Evolutionary conservation across 2,113 vertebrate genomes (phyloP).

Genomic region (Catharus fuscescens): DNA sequence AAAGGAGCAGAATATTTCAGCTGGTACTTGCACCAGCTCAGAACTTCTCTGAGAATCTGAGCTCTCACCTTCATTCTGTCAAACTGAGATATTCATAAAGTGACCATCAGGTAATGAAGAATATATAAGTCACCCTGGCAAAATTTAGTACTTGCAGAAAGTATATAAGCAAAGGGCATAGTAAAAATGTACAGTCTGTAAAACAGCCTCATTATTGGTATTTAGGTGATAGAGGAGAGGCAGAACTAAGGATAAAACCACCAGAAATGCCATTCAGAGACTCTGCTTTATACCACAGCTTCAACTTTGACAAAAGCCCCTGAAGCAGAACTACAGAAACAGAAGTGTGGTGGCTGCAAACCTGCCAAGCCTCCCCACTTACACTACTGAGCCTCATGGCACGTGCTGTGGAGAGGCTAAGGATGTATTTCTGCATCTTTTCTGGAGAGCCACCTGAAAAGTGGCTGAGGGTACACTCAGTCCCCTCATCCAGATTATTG

Average conservation of each 20-base stretch:
- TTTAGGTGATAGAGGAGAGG: not conserved
- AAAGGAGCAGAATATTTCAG: not conserved
- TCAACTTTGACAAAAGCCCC: not conserved
- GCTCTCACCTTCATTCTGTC: not conserved
- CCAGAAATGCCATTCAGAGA: not conserved
- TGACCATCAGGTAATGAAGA: not conserved
- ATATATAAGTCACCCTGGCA: not conserved
- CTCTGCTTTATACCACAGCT: not conserved
- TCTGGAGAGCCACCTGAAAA: not conserved
- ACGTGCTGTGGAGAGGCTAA: not conserved
- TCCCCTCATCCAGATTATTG: not conserved
- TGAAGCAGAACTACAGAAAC: not conserved
- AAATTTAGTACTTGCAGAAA: not conserved
- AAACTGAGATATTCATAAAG: not conserved
- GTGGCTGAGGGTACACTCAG: not conserved
- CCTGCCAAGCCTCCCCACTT: not conserved
- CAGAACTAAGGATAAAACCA: not conserved
- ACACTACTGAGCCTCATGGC: accelerated
- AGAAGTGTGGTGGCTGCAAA: not conserved
- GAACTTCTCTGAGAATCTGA: not conserved
- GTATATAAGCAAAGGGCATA: not conserved
- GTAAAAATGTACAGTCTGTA: not conserved
- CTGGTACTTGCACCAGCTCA: not conserved
- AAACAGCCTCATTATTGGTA: accelerated
- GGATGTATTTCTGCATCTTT: not conserved